Conservation (phyloP, 2,888 invertebrate genomes). For the Drosophila phalerata region DNA sequence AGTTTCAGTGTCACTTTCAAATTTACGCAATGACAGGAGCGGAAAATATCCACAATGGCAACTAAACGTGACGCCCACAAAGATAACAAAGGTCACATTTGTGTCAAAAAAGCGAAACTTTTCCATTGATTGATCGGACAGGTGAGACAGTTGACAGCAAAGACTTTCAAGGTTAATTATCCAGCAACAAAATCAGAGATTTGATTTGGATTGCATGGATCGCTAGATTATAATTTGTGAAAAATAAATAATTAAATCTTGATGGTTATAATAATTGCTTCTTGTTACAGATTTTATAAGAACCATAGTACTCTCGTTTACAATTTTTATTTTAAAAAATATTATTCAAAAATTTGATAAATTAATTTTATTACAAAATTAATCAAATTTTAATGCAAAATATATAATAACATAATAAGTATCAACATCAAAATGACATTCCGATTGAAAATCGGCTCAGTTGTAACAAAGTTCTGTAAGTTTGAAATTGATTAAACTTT, state of each 20-base stretch:
- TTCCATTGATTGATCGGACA: slow-evolving; percentile 72
- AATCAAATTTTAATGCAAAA: too few relatives aligned
- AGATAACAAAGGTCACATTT: slow-evolving; percentile 69
- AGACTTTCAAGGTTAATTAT: slow-evolving; percentile 72
- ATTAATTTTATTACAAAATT: too few relatives aligned
- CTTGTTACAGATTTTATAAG: too few relatives aligned
- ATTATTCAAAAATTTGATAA: too few relatives aligned
- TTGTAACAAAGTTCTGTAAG: too few relatives aligned
- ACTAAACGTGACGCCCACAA: slow-evolving; percentile 31
- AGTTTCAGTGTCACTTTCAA: slow-evolving; percentile 65
- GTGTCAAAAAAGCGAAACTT: slow-evolving; percentile 65
- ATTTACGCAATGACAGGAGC: slow-evolving; percentile 60
- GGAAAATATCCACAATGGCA: slow-evolving; percentile 63
- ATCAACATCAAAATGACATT: too few relatives aligned
- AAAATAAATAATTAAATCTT: not conserved
- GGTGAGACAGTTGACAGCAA: slow-evolving; percentile 35
- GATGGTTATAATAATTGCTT: too few relatives aligned
- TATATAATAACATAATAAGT: too few relatives aligned
- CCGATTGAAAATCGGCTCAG: too few relatives aligned
- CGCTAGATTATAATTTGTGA: not conserved
- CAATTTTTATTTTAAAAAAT: too few relatives aligned
- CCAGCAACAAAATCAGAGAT: slow-evolving; percentile 22
- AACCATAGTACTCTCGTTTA: too few relatives aligned
- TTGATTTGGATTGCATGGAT: slow-evolving; percentile 5
- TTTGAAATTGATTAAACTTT: too few relatives aligned